phyloP scores from a whole-genome alignment of 1,140 invertebrate species.

The Coboldia fuscipes region DNA sequence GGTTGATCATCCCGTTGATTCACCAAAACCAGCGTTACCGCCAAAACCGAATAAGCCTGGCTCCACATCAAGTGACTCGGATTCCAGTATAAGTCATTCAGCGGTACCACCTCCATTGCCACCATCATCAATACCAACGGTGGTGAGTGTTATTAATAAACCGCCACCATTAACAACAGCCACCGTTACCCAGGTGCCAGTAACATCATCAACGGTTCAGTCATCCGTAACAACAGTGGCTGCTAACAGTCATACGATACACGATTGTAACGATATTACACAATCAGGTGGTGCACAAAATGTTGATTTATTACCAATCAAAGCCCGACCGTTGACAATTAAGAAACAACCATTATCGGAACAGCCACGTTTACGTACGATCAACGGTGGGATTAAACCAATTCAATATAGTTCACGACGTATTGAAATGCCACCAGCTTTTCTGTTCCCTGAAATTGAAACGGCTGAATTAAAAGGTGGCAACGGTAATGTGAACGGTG shows the following conservation, averaged over 20 bases:
- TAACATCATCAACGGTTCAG: conserved; percentile 4
- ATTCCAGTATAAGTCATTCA: conserved; percentile 13
- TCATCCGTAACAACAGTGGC: no score
- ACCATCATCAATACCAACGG: conserved; percentile 7
- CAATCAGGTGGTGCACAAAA: conserved; percentile 24
- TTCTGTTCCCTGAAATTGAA: conserved; percentile 55
- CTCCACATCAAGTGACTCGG: conserved; percentile 7
- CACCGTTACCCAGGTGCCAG: conserved; percentile 4
- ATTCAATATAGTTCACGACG: conserved; percentile 23
- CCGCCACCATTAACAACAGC: conserved; percentile 7
- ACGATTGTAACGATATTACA: conserved; percentile 6
- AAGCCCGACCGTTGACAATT: conserved; percentile 54
- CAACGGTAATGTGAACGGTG: conserved; percentile 9
- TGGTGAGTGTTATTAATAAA: conserved; percentile 7
- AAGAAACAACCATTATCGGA: conserved; percentile 54
- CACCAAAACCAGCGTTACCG: conserved; percentile 41
- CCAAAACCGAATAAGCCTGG: conserved; percentile 42
- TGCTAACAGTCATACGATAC: no score
- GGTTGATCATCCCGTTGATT: conserved; percentile 14
- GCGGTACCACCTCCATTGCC: conserved; percentile 14
- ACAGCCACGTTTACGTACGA: conserved; percentile 46
- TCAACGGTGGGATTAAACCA: conserved; percentile 21
- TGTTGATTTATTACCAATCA: conserved; percentile 37
- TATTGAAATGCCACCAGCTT: conserved; percentile 63
- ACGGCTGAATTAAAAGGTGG: conserved; percentile 10